Evolutionary conservation across 2,113 vertebrate genomes (phyloP).

Genomic region (Mionectes macconnelli): DNA sequence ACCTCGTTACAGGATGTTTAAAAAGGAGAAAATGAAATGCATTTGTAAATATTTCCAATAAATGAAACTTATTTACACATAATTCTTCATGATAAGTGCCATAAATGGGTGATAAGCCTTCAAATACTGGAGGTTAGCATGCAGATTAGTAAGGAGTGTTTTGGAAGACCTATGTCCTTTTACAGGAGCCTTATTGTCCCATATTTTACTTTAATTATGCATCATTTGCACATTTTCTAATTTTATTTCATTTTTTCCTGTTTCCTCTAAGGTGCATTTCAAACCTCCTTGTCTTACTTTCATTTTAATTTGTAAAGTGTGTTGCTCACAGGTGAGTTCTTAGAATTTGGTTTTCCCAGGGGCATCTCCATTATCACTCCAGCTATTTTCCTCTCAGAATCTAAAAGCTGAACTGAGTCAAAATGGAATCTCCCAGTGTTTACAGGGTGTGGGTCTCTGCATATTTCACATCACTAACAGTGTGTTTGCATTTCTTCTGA

Average conservation of each 20-base stretch:
- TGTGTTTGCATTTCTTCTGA: neutral
- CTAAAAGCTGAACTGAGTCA: neutral
- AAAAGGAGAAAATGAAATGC: neutral
- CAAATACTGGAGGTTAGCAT: neutral
- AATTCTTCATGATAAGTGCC: neutral
- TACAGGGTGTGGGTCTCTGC: neutral
- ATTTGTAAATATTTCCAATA: neutral
- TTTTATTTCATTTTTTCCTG: neutral
- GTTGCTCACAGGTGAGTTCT: neutral
- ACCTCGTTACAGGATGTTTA: neutral
- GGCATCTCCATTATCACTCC: neutral
- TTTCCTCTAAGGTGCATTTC: neutral
- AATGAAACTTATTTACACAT: neutral
- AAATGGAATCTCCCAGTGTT: neutral
- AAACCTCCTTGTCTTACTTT: neutral
- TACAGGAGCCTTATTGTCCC: neutral
- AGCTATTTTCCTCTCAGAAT: neutral
- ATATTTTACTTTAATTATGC: neutral
- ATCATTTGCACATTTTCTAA: neutral
- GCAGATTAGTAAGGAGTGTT: neutral
- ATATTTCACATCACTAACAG: fast-evolving
- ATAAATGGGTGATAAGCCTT: neutral
- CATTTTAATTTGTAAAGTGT: neutral
- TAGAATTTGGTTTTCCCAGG: neutral
- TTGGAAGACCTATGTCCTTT: neutral